Base-by-base conservation (phyloP, 2,113 vertebrate genomes). In the Chaetura pelagica region DNA sequence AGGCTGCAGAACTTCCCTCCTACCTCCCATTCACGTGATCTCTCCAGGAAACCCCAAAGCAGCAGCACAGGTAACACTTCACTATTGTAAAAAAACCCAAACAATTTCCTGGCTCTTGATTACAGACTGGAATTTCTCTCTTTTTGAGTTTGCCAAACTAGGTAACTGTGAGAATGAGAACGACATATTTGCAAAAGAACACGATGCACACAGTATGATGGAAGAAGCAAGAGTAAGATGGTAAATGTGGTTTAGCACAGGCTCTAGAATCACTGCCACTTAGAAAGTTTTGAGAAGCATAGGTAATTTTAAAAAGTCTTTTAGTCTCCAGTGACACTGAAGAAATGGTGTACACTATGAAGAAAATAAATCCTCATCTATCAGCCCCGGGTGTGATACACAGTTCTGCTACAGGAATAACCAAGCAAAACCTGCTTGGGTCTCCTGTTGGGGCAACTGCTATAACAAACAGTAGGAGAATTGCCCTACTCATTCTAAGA, bases 161-260 rank as follows among this genome's bases (percentile, higher is more conserved):
- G 14, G 48, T 55, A 82, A 72, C 22, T 35, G 26, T 64, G 49
- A 87, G 69, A 90, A 46, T 34, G 27, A 87, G 69, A 90, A 46
- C 32, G 27, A 72, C 14, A 16, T 8, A 57, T 61, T 80, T 7
- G 3, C 44, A 76, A n/a, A 72, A 63, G 42, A 89, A 84, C 13
- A 44, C 0, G 0, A 52, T 8, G 24, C 4, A 38, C 9, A 38
- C 1, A 30, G 21, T 34, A 32, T 16, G 9, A 84, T 32, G 22
- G 15, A 32, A 40, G 42, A 85, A 75, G 19, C 16, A 63, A 61
- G 38, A 73, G 54, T 22, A 74, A 30, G 2, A 72, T 9, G 4
- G 1, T 21, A 52, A 69, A 1, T 4, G 18, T 29, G 19, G 10
- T 81, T 86, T 81, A 51, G n/a, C 15, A 49, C 7, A 67, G 29